Percentiles rank a stretch among this genome's conserved stretches.
Evolutionary conservation across 2,797 vertebrate genomes (phyloP).

Genomic region (Synaphobranchus kaupii): DNA sequence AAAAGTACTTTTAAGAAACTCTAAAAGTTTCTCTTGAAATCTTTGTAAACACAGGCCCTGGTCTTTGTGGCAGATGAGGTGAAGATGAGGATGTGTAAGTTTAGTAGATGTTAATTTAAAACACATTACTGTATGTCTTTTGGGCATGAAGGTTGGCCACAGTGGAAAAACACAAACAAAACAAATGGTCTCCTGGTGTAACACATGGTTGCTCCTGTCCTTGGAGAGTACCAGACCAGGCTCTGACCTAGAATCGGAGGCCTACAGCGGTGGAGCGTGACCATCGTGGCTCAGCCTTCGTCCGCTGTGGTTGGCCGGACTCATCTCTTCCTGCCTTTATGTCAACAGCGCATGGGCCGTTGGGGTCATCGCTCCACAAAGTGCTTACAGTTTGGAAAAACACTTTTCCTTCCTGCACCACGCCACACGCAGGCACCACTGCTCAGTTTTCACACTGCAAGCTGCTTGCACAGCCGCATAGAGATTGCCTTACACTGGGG

Average conservation of each 20-base stretch:
- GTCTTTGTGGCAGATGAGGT: neutral
- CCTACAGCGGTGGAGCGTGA: neutral
- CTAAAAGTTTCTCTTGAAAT: neutral
- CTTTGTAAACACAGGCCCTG: neutral
- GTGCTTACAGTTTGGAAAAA: conserved; percentile 48
- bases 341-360: conserved; percentile 6
- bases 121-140: neutral
- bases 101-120: neutral
- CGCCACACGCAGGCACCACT: conserved; percentile 17
- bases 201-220: neutral
- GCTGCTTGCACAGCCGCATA: neutral
- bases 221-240: neutral
- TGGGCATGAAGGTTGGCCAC: neutral
- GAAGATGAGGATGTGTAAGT: neutral
- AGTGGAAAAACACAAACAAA: neutral
- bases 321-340: conserved; percentile 33
- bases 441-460: conserved; percentile 5
- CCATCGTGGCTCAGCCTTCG: neutral
- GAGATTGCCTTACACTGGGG: neutral
- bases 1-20: neutral
- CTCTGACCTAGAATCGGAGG: neutral
- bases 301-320: neutral
- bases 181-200: neutral
- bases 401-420: conserved; percentile 35
- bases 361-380: conserved; percentile 28